Percentiles rank a stretch among this genome's conserved stretches.
Conservation (phyloP, 2,888 invertebrate species). For the Argyresthia albistria region DNA sequence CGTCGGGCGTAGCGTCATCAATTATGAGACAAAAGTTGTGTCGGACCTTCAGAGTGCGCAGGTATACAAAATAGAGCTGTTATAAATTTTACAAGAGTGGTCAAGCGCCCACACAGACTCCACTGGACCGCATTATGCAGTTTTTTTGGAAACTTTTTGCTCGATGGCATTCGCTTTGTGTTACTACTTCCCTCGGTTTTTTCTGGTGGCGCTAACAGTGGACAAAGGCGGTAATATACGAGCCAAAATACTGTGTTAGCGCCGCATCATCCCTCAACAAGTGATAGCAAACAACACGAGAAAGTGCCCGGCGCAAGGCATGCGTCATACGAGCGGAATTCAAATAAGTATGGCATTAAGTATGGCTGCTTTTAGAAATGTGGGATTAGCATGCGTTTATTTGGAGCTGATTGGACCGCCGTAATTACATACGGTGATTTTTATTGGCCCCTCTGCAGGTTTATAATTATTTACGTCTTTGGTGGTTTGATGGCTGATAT, state of each 20-base stretch:
- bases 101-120: slow-evolving; percentile 40
- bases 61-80: slow-evolving; percentile 71
- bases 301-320: not conserved
- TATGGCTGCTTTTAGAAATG: no score
- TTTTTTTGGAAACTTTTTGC: slow-evolving; percentile 57
- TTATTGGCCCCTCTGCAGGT: not conserved
- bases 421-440: not conserved
- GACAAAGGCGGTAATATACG: slow-evolving; percentile 37
- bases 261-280: slow-evolving; percentile 21
- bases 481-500: no score
- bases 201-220: slow-evolving; percentile 63
- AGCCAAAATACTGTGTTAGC: slow-evolving; percentile 36
- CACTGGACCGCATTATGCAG: slow-evolving; percentile 57
- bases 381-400: no score
- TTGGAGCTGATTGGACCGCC: no score
- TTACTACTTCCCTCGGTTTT: slow-evolving; percentile 64
- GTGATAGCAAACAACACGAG: not conserved
- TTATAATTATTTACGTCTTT: not conserved
- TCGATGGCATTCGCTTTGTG: slow-evolving; percentile 63
- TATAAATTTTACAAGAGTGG: slow-evolving; percentile 67
- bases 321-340: slow-evolving; percentile 1
- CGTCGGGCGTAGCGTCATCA: slow-evolving; percentile 49
- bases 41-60: slow-evolving; percentile 32
- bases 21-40: slow-evolving; percentile 54
- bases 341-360: not conserved